Conservation (phyloP, 92 coral and sea anemone species). For the Montipora capitata region DNA sequence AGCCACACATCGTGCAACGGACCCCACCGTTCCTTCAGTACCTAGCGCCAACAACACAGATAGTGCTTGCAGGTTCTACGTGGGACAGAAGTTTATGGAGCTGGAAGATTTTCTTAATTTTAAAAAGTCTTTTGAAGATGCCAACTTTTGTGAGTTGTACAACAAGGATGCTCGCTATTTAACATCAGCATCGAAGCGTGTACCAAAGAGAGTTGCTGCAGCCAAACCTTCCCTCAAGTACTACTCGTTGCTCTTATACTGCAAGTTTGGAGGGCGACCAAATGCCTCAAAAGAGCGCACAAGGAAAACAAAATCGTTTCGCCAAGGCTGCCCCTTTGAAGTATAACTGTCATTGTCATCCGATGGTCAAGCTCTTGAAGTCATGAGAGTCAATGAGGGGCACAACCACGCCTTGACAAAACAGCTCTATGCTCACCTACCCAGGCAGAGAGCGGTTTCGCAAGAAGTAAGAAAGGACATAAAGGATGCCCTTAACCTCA, state of each 20-base stretch:
- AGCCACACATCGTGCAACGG: not conserved
- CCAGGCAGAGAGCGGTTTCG: constrained; percentile 59
- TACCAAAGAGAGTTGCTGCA: constrained; percentile 63
- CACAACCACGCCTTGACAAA: constrained; percentile 65
- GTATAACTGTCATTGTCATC: constrained; percentile 49
- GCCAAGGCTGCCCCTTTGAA: constrained; percentile 76
- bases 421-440: constrained; percentile 59
- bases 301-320: constrained; percentile 70
- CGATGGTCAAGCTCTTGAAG: constrained; percentile 74
- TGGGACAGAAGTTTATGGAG: constrained; percentile 59
- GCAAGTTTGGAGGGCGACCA: constrained; percentile 70
- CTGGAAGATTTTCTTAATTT: constrained; percentile 38
- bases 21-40: constrained; percentile 1
- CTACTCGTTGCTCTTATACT: constrained; percentile 63
- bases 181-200: constrained; percentile 47
- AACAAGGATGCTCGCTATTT: constrained; percentile 68
- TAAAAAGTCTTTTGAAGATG: constrained; percentile 50
- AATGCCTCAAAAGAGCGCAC: constrained; percentile 11
- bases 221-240: constrained; percentile 67
- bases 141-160: constrained; percentile 63
- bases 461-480: constrained; percentile 29
- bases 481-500: constrained; percentile 55
- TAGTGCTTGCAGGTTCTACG: constrained; percentile 46
- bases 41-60: not conserved
- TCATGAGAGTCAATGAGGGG: constrained; percentile 46